Base-by-base conservation (phyloP, 2,888 invertebrate genomes). In the Leptopilina drosophilae region DNA sequence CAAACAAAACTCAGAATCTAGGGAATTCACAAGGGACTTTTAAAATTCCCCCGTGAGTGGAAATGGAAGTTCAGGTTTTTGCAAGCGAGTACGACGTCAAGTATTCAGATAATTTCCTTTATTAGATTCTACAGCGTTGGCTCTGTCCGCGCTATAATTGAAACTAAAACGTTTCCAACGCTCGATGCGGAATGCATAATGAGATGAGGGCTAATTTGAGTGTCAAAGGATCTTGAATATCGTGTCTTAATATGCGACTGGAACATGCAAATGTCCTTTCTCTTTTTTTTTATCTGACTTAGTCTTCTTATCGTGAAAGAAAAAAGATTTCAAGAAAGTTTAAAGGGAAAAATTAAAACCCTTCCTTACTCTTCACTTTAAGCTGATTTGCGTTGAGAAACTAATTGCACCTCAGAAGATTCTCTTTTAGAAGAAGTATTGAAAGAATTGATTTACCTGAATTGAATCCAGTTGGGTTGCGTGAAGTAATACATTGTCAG, bases 401-500 rank as follows among this genome's bases (percentile, higher is more conserved):
- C 8, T 62, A 62, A 62, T 20, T 15, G 49, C 20, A 62, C 20
- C 56, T 53, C 53, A 7, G 49, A 4, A 59, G 8, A 1, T 46
- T 46, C 11, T 46, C 7, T 46, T 46, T 46, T 46, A 5, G 7
- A 46, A 46, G 6, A 46, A 5, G 11, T 7, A 46, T 33, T 33
- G 3, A 0, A 46, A 1, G 46, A 15, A 67, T 49, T 12, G 53
- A 5, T 14, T 77, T 80, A 92, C 92, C 88, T 93, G 93, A 81
- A 93, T 92, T 42, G 92, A 90, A 80, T 93, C 92, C 78, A 93
- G 88, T 87, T 95, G 95, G 84, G 94, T 94, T 4, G 95, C 95
- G 88, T 95, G 95, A 76, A 95, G 91, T 49, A 95, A 92, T 93
- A 95, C 95, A 33, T 94, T 94, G 85, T 95, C 95, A 78, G 94